phyloP scores from a whole-genome alignment of 2,797 vertebrate genomes.

The Sarcoramphus papa region DNA sequence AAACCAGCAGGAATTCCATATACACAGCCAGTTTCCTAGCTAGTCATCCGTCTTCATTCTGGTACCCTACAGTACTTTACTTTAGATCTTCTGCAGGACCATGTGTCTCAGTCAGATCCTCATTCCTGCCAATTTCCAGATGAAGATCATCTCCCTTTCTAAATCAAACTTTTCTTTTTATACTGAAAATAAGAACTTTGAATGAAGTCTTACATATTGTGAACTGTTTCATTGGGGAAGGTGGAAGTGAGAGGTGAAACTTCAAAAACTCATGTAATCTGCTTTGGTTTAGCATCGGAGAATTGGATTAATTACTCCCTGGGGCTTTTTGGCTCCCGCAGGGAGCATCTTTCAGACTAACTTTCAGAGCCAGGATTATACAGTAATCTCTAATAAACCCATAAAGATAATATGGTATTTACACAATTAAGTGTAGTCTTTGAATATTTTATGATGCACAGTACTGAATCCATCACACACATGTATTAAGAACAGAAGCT shows the following conservation, averaged over 20 bases:
- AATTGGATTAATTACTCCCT: constrained; percentile 18
- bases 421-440: constrained; percentile 18
- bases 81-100: background rate
- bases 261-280: background rate
- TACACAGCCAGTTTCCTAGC: background rate
- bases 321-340: background rate
- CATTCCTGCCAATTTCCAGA: background rate
- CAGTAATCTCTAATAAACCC: background rate
- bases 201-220: background rate
- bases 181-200: background rate
- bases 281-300: background rate
- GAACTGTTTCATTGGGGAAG: background rate
- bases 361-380: constrained; percentile 16
- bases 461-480: constrained; percentile 28
- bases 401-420: constrained; percentile 34
- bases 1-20: background rate
- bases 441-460: constrained; percentile 29
- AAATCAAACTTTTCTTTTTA: background rate
- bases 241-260: background rate
- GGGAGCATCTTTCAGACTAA: constrained; percentile 11
- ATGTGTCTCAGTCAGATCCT: background rate
- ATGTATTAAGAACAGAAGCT: constrained; percentile 52
- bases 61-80: background rate
- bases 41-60: background rate
- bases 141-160: background rate